Base-by-base conservation (phyloP, 1,140 invertebrate genomes). In the Drosophila paulistorum region DNA sequence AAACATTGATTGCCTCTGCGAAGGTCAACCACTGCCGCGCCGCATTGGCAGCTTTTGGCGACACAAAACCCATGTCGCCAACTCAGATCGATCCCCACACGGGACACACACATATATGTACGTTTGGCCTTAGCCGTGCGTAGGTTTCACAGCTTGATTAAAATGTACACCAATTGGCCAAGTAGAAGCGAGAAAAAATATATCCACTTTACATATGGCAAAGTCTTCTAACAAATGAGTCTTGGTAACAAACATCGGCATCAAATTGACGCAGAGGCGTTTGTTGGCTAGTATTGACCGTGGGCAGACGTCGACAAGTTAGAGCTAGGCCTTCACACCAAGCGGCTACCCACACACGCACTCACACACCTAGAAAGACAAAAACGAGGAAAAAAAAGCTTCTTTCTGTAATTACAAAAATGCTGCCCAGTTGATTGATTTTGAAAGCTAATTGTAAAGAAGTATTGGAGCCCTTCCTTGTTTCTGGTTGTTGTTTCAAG, bases 161-260 rank as follows among this genome's bases (percentile, higher is more conserved):
- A 81, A 81, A 75, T 79, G 71, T 73, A 89, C 80, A 76, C 83
- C 84, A 86, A 86, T 86, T 86, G 79, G 82, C 82, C 86, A 79
- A 86, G 86, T 85, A 86, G 30, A 17, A 68, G 81, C 80, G 63
- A 61, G 74, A 59, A 81, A 61, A 65, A 39, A 79, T 70, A 73
- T 67, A 68, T 66, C 59, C 65, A 84, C 68, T 86, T 89, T 83
- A 68, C 76, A 89, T 77, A 74, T 77, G 71, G 76, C 48, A 77
- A 77, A 71, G 71, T 65, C 59, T 87, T 87, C 83, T 87, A 87
- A 89, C 79, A 68, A 82, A 67, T 80, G 54, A 74, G 9, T 51
- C 62, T 64, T 72, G 75, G 75, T 65, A 78, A 77, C 79, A 81
- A 70, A 70, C 74, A 81, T 48, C 67, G 48, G 55, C 59, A 58